Base-by-base conservation (phyloP, 2,888 invertebrate species). In the Diarsia brunnea region DNA sequence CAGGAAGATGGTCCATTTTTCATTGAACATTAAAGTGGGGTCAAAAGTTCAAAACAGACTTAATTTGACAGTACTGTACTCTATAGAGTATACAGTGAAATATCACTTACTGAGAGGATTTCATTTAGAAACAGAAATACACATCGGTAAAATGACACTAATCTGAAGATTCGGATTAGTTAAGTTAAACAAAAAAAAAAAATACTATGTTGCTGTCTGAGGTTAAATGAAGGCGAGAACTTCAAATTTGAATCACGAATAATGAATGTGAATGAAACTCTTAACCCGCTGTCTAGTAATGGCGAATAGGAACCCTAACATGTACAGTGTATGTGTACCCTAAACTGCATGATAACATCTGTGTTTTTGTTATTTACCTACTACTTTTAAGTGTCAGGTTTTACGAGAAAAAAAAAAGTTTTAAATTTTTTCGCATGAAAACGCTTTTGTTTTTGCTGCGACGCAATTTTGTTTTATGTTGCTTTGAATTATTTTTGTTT, bases 401-500 rank as follows among this genome's bases (percentile, higher is more conserved):
- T 75, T 74, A 24, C 21, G 38, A n/a, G 16, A 27, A 69, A 80
- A 75, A 73, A 47, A 68, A 79, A 64, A 73, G 19, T n/a, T 69
- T 75, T 73, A 64, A 3, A 72, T 75, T 64, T 81, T n/a, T 81
- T 73, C 89, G 93, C 93, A 94, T 94, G 94, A 89, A 84, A 78
- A 86, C 86, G 96, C 96, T 95, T 96, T 84, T 93, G 93, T 95
- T 91, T 90, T 90, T 92, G 95, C 95, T 95, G 95, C 95, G 90
- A 89, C 89, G 93, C 95, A 91, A 89, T 92, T 90, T 91, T 92
- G 91, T 93, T 93, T 95, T 94, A 93, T 95, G 95, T 95, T 94
- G 96, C 96, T 96, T 96, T 95, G 94, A 95, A 93, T 93, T 93
- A 91, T 93, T 92, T 81, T 91, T 93, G 90, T 91, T 91, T 93